A percentile compares a stretch with the other conserved stretches of the same genome.
These are phyloP conservation scores for Poeciliopsis retropinna DNA, from an alignment of 2,113 vertebrate species.

Conservation along the genomic window DNA sequence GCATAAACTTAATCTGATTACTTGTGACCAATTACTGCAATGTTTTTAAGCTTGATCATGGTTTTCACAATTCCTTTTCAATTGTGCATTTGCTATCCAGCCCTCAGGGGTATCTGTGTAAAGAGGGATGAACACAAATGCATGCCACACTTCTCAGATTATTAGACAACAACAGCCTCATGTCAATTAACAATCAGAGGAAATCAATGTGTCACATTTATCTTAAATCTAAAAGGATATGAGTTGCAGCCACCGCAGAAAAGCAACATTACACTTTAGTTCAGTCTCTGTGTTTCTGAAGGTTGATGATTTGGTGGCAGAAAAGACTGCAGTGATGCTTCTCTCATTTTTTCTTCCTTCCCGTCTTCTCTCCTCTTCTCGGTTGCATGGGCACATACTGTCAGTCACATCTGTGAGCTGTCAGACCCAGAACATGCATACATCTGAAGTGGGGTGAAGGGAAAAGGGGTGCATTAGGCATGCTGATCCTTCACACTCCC, in stretches of 20 bases:
- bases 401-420: slow-evolving; percentile 76
- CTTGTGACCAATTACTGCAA: too few relatives aligned
- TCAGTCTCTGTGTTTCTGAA: slow-evolving; percentile 5
- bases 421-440: slow-evolving; percentile 68
- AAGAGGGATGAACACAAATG: background rate
- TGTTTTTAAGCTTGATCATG: too few relatives aligned
- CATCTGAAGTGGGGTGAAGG: slow-evolving; percentile 38
- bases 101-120: background rate
- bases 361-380: slow-evolving; percentile 39
- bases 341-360: background rate
- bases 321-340: slow-evolving; percentile 12
- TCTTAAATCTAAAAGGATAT: slow-evolving; percentile 35
- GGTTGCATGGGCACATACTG: slow-evolving; percentile 71
- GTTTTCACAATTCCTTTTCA: background rate
- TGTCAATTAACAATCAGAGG: slow-evolving; percentile 54
- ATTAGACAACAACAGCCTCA: slow-evolving; percentile 37
- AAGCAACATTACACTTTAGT: slow-evolving; percentile 37
- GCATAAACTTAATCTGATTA: too few relatives aligned
- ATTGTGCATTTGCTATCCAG: background rate
- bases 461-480: slow-evolving; percentile 67
- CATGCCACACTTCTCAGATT: background rate
- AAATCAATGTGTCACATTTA: slow-evolving; percentile 59
- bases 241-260: slow-evolving; percentile 44
- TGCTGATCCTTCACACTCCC: slow-evolving; percentile 77
- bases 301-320: slow-evolving; percentile 30